phyloP scores from a whole-genome alignment of 2,888 invertebrate species.

The Synanthedon formicaeformis region DNA sequence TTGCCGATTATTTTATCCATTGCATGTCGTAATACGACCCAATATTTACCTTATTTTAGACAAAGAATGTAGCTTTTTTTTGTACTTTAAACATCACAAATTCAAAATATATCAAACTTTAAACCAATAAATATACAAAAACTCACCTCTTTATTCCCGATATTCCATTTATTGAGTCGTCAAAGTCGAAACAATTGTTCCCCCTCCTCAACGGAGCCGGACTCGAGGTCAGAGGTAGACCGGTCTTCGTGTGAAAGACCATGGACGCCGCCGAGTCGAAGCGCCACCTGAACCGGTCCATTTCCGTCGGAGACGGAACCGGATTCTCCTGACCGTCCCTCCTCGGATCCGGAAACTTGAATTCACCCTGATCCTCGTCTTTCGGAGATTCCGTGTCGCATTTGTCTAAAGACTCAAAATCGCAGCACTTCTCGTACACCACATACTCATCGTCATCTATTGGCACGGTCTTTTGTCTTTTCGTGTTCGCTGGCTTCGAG shows the following conservation, averaged over 20 bases:
- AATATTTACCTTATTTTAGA: no score
- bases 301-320: constrained; percentile 78
- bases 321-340: constrained; percentile 29
- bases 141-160: constrained; percentile 83
- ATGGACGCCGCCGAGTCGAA: constrained; percentile 84
- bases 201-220: constrained; percentile 86
- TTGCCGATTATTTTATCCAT: no score
- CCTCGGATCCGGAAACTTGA: constrained; percentile 31
- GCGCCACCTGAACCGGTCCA: constrained; percentile 79
- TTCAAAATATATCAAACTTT: background rate
- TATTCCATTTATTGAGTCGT: constrained; percentile 81
- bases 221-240: constrained; percentile 86
- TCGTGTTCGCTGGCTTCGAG: constrained; percentile 32
- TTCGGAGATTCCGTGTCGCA: constrained; percentile 36
- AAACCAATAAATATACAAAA: background rate
- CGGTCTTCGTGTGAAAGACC: constrained; percentile 86
- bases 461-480: constrained; percentile 51
- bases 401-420: constrained; percentile 51
- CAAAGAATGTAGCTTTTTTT: no score
- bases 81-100: no score
- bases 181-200: constrained; percentile 85
- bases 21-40: no score
- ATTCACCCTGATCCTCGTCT: constrained; percentile 24
- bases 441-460: constrained; percentile 49
- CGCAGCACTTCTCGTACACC: constrained; percentile 51